A percentile compares a stretch with the other conserved stretches of the same genome.
Conservation (phyloP, 2,888 invertebrate genomes). For the Leucoma salicis region DNA sequence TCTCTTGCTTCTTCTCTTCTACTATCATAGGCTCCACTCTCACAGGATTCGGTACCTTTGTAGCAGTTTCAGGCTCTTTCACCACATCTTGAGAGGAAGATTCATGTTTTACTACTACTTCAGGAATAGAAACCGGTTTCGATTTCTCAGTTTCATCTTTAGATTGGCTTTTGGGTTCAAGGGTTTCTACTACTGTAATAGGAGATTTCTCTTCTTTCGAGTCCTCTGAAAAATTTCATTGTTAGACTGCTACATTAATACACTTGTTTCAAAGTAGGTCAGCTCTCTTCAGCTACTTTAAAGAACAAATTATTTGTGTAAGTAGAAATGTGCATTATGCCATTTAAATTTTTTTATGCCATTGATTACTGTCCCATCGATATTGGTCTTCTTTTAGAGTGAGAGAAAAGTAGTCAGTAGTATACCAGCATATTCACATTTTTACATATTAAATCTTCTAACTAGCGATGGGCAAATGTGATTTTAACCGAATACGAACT, state of each 20-base stretch:
- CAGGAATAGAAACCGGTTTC: conserved; percentile 15
- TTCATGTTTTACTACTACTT: conserved; percentile 31
- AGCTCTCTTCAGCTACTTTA: too few species aligned
- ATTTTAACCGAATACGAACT: too few species aligned
- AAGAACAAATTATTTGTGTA: too few species aligned
- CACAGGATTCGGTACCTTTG: conserved; percentile 37
- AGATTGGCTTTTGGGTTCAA: conserved; percentile 17
- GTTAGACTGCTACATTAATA: background rate
- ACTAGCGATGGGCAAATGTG: too few species aligned
- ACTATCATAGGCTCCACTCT: conserved; percentile 38
- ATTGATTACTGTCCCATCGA: too few species aligned
- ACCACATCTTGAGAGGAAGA: conserved; percentile 22
- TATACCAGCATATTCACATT: too few species aligned
- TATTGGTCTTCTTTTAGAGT: too few species aligned
- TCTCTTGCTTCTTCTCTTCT: conserved; percentile 35
- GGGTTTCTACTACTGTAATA: conserved; percentile 15
- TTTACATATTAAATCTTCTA: too few species aligned
- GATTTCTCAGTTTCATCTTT: conserved; percentile 25
- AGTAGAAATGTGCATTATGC: too few species aligned
- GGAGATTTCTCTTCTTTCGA: conserved; percentile 27
- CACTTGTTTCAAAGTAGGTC: too few species aligned
- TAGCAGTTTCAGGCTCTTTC: conserved; percentile 21
- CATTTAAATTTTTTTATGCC: too few species aligned
- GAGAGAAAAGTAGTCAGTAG: too few species aligned
- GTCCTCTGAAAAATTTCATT: conserved; percentile 43